These are phyloP conservation scores for Ypsolopha scabrella DNA, from an alignment of 2,888 invertebrate species.

Conservation along the genomic window DNA sequence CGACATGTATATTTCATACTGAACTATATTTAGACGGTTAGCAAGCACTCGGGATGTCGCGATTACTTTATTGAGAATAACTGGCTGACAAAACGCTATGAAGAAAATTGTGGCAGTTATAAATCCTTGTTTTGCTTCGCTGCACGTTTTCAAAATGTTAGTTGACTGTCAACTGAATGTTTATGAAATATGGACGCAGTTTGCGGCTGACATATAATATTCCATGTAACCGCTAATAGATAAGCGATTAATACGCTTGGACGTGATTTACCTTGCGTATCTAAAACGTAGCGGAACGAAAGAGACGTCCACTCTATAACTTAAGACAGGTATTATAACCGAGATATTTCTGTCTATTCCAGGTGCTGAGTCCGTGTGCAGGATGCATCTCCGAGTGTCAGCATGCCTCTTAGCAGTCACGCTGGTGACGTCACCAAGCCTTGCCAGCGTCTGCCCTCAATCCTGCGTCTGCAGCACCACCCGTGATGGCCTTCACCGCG, in stretches of 20 bases:
- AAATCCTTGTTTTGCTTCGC: constrained; percentile 2
- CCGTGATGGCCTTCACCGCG: constrained; percentile 77
- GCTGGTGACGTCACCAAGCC: constrained; percentile 28
- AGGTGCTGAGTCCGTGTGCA: constrained; percentile 42
- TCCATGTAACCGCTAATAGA: constrained; percentile 22
- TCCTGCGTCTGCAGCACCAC: constrained; percentile 70
- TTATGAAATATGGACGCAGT: constrained; percentile 7
- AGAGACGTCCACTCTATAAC: neutral
- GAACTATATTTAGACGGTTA: constrained; percentile 40
- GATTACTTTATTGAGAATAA: constrained; percentile 28
- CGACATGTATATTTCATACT: constrained; percentile 22
- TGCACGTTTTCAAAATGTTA: neutral
- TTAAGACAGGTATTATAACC: neutral
- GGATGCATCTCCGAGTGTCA: constrained; percentile 40
- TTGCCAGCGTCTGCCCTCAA: constrained; percentile 60
- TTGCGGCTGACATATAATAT: constrained; percentile 34
- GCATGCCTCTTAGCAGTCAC: constrained; percentile 37
- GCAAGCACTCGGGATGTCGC: constrained; percentile 26
- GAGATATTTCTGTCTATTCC: constrained; percentile 30
- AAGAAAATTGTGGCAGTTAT: neutral
- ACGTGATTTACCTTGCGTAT: constrained; percentile 20
- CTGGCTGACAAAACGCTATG: constrained; percentile 3
- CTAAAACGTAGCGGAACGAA: constrained; percentile 1
- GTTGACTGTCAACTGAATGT: too few species aligned
- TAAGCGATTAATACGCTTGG: constrained; percentile 22